Conservation (phyloP, 2,797 vertebrate genomes). For the Mormyrops boulengeri region DNA sequence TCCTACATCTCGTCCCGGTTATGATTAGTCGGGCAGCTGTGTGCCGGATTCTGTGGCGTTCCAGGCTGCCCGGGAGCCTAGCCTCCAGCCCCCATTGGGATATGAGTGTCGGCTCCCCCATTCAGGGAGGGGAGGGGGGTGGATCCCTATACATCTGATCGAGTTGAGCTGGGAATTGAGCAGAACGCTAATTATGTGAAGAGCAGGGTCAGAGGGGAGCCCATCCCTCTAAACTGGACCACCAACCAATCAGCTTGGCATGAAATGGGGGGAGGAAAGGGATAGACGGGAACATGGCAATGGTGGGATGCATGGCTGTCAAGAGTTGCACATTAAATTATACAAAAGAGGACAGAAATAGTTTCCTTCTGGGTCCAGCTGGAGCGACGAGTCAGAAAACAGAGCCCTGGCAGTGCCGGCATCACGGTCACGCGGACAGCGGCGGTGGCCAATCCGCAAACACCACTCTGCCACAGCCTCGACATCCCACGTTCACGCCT, state of each 20-base stretch:
- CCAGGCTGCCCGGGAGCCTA: neutral
- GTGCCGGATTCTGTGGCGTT: slow-evolving; percentile 14
- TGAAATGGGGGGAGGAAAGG: slow-evolving; percentile 17
- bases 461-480: neutral
- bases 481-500: neutral
- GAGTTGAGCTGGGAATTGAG: slow-evolving; percentile 26
- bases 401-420: slow-evolving; percentile 10
- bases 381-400: slow-evolving; percentile 1
- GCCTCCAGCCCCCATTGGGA: slow-evolving; percentile 43
- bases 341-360: slow-evolving; percentile 57
- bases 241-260: neutral
- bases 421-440: neutral
- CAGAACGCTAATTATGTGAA: slow-evolving; percentile 67
- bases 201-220: slow-evolving; percentile 51
- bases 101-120: slow-evolving; percentile 23
- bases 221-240: neutral
- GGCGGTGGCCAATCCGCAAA: neutral
- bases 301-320: slow-evolving; percentile 39
- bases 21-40: slow-evolving; percentile 53
- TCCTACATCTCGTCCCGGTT: slow-evolving; percentile 43
- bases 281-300: slow-evolving; percentile 32
- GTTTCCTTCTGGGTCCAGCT: slow-evolving; percentile 40
- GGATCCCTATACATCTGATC: slow-evolving; percentile 49
- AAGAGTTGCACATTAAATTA: slow-evolving; percentile 51
- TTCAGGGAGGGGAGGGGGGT: slow-evolving; percentile 50